Conservation (phyloP, 2,888 invertebrate species). For the Rhogogaster chlorosoma region DNA sequence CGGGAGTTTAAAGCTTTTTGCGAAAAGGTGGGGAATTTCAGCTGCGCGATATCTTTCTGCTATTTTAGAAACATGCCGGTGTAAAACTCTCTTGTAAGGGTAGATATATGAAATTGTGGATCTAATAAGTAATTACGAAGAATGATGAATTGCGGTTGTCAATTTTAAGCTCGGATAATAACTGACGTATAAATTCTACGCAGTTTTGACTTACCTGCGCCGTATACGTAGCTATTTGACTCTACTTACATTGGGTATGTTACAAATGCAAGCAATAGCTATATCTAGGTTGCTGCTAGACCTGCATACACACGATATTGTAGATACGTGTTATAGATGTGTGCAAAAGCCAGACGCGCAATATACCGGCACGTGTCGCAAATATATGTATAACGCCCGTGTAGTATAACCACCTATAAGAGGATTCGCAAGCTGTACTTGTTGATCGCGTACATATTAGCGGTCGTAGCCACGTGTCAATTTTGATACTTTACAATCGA, state of each 20-base stretch:
- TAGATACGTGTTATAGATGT: neutral
- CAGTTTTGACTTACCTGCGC: neutral
- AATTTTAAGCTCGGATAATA: too few relatives aligned
- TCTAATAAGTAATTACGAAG: too few relatives aligned
- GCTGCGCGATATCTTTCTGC: too few relatives aligned
- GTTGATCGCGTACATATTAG: conserved; percentile 21
- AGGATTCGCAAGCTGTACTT: neutral
- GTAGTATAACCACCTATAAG: neutral
- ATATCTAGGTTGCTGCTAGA: neutral
- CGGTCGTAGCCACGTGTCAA: conserved; percentile 21
- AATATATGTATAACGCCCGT: conserved; percentile 1
- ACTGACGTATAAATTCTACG: neutral
- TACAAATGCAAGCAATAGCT: neutral
- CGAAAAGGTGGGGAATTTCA: too few relatives aligned
- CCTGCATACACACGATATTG: neutral
- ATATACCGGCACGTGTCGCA: conserved; percentile 27
- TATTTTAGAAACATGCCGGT: too few relatives aligned
- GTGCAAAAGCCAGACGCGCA: conserved; percentile 24
- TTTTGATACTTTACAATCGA: neutral
- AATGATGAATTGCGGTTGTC: too few relatives aligned
- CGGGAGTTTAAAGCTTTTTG: too few relatives aligned
- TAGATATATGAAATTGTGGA: too few relatives aligned
- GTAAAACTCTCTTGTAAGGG: too few relatives aligned
- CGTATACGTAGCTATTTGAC: neutral
- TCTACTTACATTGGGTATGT: neutral